A percentile compares a stretch with the other conserved stretches of the same genome.
These are phyloP conservation scores for Hirtodrosophila alboralis DNA, from an alignment of 2,888 invertebrate genomes.

Conservation along the genomic window DNA sequence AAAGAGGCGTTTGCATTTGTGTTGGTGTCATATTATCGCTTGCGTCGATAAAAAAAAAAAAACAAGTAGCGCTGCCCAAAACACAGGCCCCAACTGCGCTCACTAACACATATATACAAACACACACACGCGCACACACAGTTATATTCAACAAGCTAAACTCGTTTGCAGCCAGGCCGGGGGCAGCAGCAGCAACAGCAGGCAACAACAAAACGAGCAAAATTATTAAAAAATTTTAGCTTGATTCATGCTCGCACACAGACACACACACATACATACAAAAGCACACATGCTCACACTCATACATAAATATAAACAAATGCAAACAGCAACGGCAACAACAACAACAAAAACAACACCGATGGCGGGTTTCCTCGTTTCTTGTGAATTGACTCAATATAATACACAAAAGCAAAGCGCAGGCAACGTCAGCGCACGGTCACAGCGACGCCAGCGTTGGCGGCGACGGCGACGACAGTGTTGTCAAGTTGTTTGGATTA, in stretches of 20 bases:
- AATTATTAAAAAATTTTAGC: slow-evolving; percentile 73
- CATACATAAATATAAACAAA: slow-evolving; percentile 52
- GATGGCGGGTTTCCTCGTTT: slow-evolving; percentile 82
- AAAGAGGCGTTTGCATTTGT: slow-evolving; percentile 39
- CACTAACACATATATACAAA: slow-evolving; percentile 24
- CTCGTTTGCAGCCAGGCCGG: slow-evolving; percentile 59
- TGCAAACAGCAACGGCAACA: slow-evolving; percentile 42
- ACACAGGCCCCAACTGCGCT: slow-evolving; percentile 33
- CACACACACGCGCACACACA: slow-evolving; percentile 3
- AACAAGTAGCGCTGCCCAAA: slow-evolving; percentile 68
- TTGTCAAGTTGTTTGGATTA: slow-evolving; percentile 77
- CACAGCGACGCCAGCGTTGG: slow-evolving; percentile 35
- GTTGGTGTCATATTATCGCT: slow-evolving; percentile 59
- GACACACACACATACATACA: slow-evolving; percentile 20
- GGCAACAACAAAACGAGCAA: slow-evolving; percentile 53
- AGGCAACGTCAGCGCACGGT: slow-evolving; percentile 46
- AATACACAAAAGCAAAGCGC: slow-evolving; percentile 58
- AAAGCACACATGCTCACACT: slow-evolving; percentile 17
- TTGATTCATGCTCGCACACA: slow-evolving; percentile 70
- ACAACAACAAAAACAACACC: slow-evolving; percentile 41
- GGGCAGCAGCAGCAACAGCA: slow-evolving; percentile 25
- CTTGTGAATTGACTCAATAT: slow-evolving; percentile 78
- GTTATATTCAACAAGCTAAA: slow-evolving; percentile 68
- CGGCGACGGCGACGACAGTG: slow-evolving; percentile 63
- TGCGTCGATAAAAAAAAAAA: slow-evolving; percentile 56